Conservation (phyloP, 1,140 invertebrate species). For the Luehdorfia chinensis region DNA sequence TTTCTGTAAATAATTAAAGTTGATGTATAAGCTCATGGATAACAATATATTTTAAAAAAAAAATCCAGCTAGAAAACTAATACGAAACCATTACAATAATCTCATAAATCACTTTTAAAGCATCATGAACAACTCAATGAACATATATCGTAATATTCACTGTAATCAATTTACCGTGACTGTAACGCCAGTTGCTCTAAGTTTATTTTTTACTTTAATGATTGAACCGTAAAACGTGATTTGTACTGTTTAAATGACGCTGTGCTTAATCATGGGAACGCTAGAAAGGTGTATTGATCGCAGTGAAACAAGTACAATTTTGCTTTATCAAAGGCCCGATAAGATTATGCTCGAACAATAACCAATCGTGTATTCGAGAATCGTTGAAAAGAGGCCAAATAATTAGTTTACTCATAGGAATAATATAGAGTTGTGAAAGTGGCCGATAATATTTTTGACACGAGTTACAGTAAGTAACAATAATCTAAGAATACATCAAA, state of each 20-base stretch:
- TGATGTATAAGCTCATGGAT: constrained; percentile 6
- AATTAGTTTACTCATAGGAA: constrained; percentile 4
- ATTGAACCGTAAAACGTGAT: constrained; percentile 10
- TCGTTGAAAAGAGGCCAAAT: constrained; percentile 17
- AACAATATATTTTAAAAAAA: neutral
- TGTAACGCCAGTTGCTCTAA: constrained; percentile 5
- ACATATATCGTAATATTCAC: no score
- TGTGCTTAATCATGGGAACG: constrained; percentile 8
- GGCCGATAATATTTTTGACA: neutral
- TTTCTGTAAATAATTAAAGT: constrained; percentile 3
- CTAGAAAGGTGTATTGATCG: constrained; percentile 46
- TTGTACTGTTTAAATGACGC: constrained; percentile 1
- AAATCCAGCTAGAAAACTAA: no score
- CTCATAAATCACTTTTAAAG: no score
- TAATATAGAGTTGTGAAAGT: neutral
- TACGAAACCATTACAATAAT: neutral
- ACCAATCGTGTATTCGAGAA: constrained; percentile 41
- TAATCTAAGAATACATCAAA: constrained; percentile 3
- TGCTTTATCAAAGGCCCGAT: constrained; percentile 58
- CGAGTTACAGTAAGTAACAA: neutral
- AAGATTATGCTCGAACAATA: constrained; percentile 53
- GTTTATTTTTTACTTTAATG: constrained; percentile 8
- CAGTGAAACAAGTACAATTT: constrained; percentile 37
- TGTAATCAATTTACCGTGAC: constrained; percentile 12
- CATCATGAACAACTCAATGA: no score